These are phyloP conservation scores for Ypsolopha sequella DNA, from an alignment of 2,888 invertebrate species.

Conservation along the genomic window DNA sequence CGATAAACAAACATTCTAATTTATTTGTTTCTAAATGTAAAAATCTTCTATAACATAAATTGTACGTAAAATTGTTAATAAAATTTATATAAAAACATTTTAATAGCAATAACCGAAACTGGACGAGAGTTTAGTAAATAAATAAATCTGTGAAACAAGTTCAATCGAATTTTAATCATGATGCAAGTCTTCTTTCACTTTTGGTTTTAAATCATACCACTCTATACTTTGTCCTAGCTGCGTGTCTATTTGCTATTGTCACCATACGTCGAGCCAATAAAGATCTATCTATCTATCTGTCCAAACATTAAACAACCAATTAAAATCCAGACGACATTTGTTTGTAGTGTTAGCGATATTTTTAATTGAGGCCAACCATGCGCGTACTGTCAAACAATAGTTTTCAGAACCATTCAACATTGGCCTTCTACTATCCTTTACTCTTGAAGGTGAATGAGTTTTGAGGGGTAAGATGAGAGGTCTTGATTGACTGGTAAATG, in stretches of 20 bases:
- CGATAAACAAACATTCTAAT: too few relatives aligned
- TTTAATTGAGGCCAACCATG: slow-evolving; percentile 62
- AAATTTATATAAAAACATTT: too few relatives aligned
- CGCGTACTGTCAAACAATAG: slow-evolving; percentile 52
- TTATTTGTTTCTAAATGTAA: too few relatives aligned
- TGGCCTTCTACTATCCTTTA: slow-evolving; percentile 17
- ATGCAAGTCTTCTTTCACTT: too few relatives aligned
- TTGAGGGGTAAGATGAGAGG: slow-evolving; percentile 14
- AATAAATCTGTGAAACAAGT: too few relatives aligned
- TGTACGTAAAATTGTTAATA: too few relatives aligned
- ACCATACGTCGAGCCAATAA: slow-evolving; percentile 25
- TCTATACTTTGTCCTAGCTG: too few relatives aligned
- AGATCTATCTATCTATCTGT: slow-evolving; percentile 38
- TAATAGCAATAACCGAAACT: too few relatives aligned
- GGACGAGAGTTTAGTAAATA: too few relatives aligned
- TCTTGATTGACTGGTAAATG: slow-evolving; percentile 24
- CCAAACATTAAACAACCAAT: slow-evolving; percentile 43
- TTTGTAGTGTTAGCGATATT: slow-evolving; percentile 63
- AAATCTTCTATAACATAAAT: too few relatives aligned
- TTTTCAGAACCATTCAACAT: slow-evolving; percentile 25
- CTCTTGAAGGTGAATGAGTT: slow-evolving; percentile 10
- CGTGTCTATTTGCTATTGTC: not conserved
- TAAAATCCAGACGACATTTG: slow-evolving; percentile 59
- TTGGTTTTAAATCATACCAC: not conserved
- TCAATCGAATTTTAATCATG: too few relatives aligned